A percentile compares a stretch with the other conserved stretches of the same genome.
These are phyloP conservation scores for Antidorcas marsupialis DNA, from an alignment of 2,113 vertebrate species.

Conservation along the genomic window DNA sequence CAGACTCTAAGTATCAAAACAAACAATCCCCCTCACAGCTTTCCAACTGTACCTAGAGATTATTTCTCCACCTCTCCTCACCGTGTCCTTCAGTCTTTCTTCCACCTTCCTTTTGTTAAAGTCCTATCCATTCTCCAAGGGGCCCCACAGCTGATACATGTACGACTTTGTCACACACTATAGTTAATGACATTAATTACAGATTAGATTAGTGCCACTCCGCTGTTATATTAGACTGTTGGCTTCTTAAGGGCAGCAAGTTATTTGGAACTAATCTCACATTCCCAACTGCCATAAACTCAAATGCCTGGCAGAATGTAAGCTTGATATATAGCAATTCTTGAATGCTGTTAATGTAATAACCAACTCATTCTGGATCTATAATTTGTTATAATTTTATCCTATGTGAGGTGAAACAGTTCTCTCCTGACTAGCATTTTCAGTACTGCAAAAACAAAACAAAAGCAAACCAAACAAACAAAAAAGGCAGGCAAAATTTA, in stretches of 20 bases:
- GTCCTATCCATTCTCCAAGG: not conserved
- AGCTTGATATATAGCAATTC: not conserved
- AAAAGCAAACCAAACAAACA: not conserved
- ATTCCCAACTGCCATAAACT: not conserved
- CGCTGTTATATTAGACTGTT: not conserved
- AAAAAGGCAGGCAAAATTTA: not conserved
- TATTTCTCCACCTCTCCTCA: not conserved
- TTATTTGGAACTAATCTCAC: not conserved
- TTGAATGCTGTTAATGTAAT: not conserved
- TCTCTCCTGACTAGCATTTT: not conserved
- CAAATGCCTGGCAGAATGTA: not conserved
- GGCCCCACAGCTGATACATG: not conserved
- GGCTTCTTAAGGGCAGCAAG: constrained; percentile 4
- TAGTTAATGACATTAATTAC: not conserved
- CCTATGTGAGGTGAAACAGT: not conserved
- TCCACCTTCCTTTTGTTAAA: not conserved
- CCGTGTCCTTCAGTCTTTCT: not conserved
- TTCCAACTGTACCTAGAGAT: not conserved
- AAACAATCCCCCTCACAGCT: not conserved
- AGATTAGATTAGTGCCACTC: not conserved
- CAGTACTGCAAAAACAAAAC: not conserved
- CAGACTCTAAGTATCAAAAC: not conserved
- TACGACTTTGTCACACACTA: not conserved
- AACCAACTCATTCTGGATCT: not conserved
- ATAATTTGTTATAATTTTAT: not conserved